Base-by-base conservation (phyloP, 2,797 vertebrate species). In the Centroberyx gerrardi region DNA sequence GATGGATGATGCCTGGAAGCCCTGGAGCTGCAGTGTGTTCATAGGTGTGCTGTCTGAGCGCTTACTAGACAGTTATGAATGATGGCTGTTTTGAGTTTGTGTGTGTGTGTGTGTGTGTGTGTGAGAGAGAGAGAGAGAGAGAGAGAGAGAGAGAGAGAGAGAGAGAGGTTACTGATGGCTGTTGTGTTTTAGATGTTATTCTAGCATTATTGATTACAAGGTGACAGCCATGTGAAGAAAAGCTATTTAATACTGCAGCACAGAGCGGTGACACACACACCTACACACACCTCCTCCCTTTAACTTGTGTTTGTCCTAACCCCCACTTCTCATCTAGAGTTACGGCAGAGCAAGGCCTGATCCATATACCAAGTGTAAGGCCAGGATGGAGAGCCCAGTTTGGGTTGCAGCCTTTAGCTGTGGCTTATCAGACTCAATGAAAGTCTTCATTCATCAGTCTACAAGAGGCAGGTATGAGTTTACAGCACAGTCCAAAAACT, bases 1-100 rank as follows among this genome's bases (percentile, higher is more conserved):
- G 93, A 94, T 93, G 89, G 88, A 94, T 90, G 90, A 89, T 52
- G 74, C 80, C 91, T 91, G 80, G 85, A 87, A 90, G 91, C 74
- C 79, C 70, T 71, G 62, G 83, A 84, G 83, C 81, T 79, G 79
- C 72, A 65, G 69, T 58, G 58, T 75, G 72, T 76, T 76, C 66
- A 38, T 76, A 46, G 56, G 65, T 87, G 83, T 75, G 82, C 68
- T 60, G 66, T 84, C 76, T 71, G 54, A 78, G 68, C 68, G 71
- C 74, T 74, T 76, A 75, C 67, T 15, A 62, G 82, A 82, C 79
- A 85, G 77, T 83, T 85, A 71, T 48, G 63, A 67, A 73, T 87
- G 80, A 86, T 40, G 62, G 77, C 86, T 84, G 70, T 42, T 70
- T 76, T 65, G 14, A 14, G 66, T 60, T 52, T 70, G 58, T 67